A percentile compares a stretch with the other conserved stretches of the same genome.
These are phyloP conservation scores for Diabrotica balteata DNA, from an alignment of 2,888 invertebrate genomes.

Conservation along the genomic window DNA sequence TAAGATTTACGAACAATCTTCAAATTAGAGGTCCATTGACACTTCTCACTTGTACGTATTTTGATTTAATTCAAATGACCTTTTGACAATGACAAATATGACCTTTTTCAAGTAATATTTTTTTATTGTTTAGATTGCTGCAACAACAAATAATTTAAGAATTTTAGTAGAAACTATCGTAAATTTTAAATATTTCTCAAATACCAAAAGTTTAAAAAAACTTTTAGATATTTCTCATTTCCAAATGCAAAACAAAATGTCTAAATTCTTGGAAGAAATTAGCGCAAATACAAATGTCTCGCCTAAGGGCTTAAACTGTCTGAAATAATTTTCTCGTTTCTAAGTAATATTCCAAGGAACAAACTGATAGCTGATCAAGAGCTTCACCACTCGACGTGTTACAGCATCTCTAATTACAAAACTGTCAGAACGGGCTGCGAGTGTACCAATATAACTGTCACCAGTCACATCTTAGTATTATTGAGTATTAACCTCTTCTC, in stretches of 20 bases:
- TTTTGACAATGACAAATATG: no score
- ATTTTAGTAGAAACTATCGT: no score
- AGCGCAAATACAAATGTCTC: conserved; percentile 9
- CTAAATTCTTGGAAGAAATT: not conserved
- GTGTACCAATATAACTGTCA: conserved; percentile 55
- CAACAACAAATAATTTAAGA: no score
- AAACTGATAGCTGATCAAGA: conserved; percentile 44
- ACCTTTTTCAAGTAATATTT: no score
- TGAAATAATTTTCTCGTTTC: conserved; percentile 16
- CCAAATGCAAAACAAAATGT: not conserved
- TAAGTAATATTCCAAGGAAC: conserved; percentile 15
- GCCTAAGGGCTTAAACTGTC: conserved; percentile 2
- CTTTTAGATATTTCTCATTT: no score
- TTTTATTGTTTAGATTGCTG: no score
- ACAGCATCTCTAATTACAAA: conserved; percentile 50
- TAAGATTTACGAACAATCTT: no score
- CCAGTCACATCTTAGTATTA: conserved; percentile 51
- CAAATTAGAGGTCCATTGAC: no score
- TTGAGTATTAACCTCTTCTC: conserved; percentile 27
- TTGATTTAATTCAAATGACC: no score
- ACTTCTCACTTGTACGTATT: no score
- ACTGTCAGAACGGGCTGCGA: conserved; percentile 49
- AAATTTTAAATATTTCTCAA: no score
- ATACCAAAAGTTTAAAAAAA: no score
- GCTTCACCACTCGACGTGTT: conserved; percentile 41